Evolutionary conservation across 2,888 invertebrate genomes (phyloP), one percentile per base, ranked within the genome.

Genomic region (Brachynemurus nebulosus): DNA sequence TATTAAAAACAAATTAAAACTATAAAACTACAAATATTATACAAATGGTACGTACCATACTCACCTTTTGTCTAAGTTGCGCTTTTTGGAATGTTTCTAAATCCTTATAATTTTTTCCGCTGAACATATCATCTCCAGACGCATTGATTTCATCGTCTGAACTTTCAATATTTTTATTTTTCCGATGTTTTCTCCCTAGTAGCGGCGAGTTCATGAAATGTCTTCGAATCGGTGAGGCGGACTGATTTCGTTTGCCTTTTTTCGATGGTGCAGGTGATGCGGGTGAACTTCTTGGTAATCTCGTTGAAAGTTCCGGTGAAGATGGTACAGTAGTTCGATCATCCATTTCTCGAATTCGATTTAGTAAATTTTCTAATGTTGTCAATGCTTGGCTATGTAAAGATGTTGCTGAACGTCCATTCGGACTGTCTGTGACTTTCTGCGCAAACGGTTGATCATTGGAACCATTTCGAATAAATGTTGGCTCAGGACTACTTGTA

Each of bases 31-130:
- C 8, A 12, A 20, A 44, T 34, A 34, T 34, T 14, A 8, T 5
- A n/a, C n/a, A n/a, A n/a, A 8, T 18, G 16, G 7, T 36, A 36
- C 36, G n/a, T 17, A 36, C 39, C 14, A 16, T 17, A 52, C 50
- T 52, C 62, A 90, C 90, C 79, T 91, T 91, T 65, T 91, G 90
- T 52, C 88, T 72, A 25, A 91, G 73, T 60, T 91, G 90, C 11
- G 88, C 86, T 62, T 90, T 90, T 63, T 92, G 91, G 63, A 91
- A 90, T 51, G 85, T 88, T 65, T 91, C 91, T 53, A 91, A 69
- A 62, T 91, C 86, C 48, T 81, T 74, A 59, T 84, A 90, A 64
- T 86, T 84, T 54, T 78, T 78, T 50, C 78, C 74, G 56, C 74
- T 74, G 54, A 71, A 71, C 47, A 74, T 66, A 62, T 73, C 72